phyloP scores from a whole-genome alignment of 2,888 invertebrate genomes.

The Dioctria linearis region DNA sequence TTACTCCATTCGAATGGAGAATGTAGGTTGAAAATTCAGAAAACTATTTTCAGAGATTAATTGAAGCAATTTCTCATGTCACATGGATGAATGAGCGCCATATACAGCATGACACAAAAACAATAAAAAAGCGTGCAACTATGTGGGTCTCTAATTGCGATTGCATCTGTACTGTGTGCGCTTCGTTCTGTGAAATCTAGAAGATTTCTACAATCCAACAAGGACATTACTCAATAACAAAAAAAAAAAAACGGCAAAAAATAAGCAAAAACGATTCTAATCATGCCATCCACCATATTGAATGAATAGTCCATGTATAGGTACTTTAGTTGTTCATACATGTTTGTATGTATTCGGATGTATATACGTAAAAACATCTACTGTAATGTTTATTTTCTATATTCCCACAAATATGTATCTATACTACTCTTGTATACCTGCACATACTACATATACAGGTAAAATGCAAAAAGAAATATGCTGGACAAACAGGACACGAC shows the following conservation, averaged over 20 bases:
- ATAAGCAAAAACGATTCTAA: background rate
- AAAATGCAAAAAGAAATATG: background rate
- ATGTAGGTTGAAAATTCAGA: background rate
- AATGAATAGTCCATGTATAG: background rate
- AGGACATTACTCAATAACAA: background rate
- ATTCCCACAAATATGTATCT: too few relatives aligned
- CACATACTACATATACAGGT: background rate
- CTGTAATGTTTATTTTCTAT: too few relatives aligned
- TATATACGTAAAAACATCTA: too few relatives aligned
- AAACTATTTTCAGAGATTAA: constrained; percentile 13
- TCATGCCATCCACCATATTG: background rate
- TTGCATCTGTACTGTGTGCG: background rate
- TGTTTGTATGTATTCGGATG: background rate
- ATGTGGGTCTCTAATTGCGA: background rate
- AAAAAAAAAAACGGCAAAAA: background rate
- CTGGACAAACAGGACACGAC: background rate
- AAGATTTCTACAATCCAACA: background rate
- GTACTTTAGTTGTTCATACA: background rate
- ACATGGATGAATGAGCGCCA: constrained; percentile 13
- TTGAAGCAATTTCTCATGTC: constrained; percentile 13
- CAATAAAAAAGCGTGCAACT: background rate
- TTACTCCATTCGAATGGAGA: too few relatives aligned
- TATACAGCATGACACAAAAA: background rate
- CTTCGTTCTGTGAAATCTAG: background rate
- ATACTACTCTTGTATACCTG: too few relatives aligned